Percentiles rank a stretch among this genome's conserved stretches.
phyloP scores from a whole-genome alignment of 1,140 invertebrate genomes.

The Eurosta solidaginis region DNA sequence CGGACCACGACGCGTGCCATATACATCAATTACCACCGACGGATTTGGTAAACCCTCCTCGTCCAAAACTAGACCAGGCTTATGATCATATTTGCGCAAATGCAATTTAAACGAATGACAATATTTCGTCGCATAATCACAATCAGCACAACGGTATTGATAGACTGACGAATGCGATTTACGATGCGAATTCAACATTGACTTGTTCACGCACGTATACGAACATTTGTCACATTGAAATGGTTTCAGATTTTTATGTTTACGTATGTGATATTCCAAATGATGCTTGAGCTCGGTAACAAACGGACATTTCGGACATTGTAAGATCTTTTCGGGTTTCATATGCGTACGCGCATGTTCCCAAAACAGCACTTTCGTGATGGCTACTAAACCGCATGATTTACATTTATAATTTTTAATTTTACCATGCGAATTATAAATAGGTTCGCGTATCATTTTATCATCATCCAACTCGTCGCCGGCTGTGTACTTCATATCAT shows the following conservation, averaged over 20 bases:
- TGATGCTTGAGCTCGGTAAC: constrained; percentile 99
- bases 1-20: constrained; percentile 84
- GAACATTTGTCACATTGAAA: constrained; percentile 93
- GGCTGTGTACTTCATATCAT: constrained; percentile 58
- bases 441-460: constrained; percentile 67
- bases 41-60: constrained; percentile 86
- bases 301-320: constrained; percentile 89
- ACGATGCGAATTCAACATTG: constrained; percentile 98
- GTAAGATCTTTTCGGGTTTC: constrained; percentile 87
- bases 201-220: constrained; percentile 97
- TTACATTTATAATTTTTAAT: constrained; percentile 91
- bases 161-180: constrained; percentile 98
- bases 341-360: constrained; percentile 89
- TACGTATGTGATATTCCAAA: constrained; percentile 94
- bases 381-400: constrained; percentile 82
- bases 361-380: constrained; percentile 93
- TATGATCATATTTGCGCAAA: constrained; percentile 88
- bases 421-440: constrained; percentile 81
- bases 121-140: constrained; percentile 98
- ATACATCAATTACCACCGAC: constrained; percentile 85
- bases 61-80: constrained; percentile 83
- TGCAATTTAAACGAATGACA: constrained; percentile 97
- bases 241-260: constrained; percentile 95
- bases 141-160: constrained; percentile 93
- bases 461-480: constrained; percentile 70